Percentiles rank a stretch among this genome's conserved stretches.
These are phyloP conservation scores for Myzus persicae DNA, from an alignment of 1,140 invertebrate species.

Conservation along the genomic window DNA sequence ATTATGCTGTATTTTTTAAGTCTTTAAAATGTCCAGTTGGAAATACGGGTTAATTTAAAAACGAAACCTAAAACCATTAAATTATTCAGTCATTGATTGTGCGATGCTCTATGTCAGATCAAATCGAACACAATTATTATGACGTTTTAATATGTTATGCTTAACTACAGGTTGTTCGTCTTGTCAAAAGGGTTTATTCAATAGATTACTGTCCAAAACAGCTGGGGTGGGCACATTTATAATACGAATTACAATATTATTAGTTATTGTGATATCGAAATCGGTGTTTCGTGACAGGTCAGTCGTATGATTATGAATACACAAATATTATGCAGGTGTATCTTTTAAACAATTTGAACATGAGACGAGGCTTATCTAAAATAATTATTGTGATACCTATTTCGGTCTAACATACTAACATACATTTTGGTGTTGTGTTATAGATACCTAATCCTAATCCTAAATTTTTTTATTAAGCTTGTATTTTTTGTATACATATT, in stretches of 20 bases:
- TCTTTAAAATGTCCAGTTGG: neutral
- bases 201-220: neutral
- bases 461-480: too few species aligned
- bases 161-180: neutral
- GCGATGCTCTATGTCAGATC: neutral
- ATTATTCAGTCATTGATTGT: neutral
- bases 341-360: neutral
- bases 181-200: constrained; percentile 9
- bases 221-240: neutral
- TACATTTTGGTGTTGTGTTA: neutral
- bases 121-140: neutral
- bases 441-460: too few species aligned
- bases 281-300: neutral
- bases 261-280: neutral
- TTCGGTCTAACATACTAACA: neutral
- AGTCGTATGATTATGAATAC: neutral
- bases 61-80: neutral
- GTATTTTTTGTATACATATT: too few species aligned
- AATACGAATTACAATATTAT: neutral
- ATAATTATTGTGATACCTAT: neutral
- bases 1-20: neutral
- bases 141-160: neutral
- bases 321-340: neutral
- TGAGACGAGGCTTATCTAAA: neutral
- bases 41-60: neutral